Evolutionary conservation across 2,113 vertebrate species (phyloP), one percentile per base, ranked within the genome.

Genomic region (Xiphophorus couchianus): DNA sequence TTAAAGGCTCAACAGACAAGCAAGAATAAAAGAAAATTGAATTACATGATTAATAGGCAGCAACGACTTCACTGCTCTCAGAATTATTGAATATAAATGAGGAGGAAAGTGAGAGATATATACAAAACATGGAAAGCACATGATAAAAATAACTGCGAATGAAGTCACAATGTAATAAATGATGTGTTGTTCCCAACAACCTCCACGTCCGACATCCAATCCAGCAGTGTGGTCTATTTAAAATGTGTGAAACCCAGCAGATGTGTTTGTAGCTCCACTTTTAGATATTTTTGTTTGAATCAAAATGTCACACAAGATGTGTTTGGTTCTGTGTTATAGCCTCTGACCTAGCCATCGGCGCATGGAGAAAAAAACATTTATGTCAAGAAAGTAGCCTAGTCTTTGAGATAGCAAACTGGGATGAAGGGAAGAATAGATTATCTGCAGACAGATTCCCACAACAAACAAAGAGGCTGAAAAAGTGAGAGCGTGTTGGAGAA

Each of bases 111-210:
- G 9, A 61, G 4, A 4, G 37, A 37, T 42, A 39, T 33, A 28
- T 33, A 8, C 15, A 64, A 76, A 73, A 76, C 6, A 65, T 48
- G 76, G 28, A 39, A 70, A 68, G 30, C 35, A 17, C 66, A 39
- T 30, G 27, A 81, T 30, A 48, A 62, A 71, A 69, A 67, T 74
- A 5, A 82, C 77, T 74, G 67, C 39, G 70, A 80, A 80, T 79
- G 44, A 77, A 19, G 31, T 74, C 86, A 74, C 80, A 87, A 68
- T 17, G 66, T 86, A 87, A 91, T 62, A 44, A 80, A 92, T 88
- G 81, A 66, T 61, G 71, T 69, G 15, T 71, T 27, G 54, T 33
- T 48, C 29, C 60, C 19, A 15, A 61, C 35, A 37, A 58, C 65
- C 62, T 65, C 37, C 72, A 69, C 27, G 28, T 73, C 22, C 42